These are phyloP conservation scores for Ailuropoda melanoleuca DNA, from an alignment of 2,113 vertebrate genomes.

Conservation along the genomic window DNA sequence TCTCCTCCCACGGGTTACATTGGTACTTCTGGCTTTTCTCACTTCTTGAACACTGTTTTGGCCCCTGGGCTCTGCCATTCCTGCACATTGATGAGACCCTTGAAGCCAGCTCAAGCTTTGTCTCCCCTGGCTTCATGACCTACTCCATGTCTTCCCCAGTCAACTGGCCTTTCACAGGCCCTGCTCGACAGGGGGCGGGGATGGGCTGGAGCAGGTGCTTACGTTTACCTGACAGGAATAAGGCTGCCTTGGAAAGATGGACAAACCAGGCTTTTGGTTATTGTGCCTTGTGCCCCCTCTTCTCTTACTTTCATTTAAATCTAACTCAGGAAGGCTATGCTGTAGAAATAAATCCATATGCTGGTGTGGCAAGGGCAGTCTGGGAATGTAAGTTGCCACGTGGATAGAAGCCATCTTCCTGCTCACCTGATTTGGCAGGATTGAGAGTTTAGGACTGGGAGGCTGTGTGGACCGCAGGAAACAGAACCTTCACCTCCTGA, in stretches of 20 bases:
- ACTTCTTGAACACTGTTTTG: background rate
- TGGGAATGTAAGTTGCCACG: background rate
- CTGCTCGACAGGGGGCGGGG: background rate
- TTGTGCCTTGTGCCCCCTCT: background rate
- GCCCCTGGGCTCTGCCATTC: background rate
- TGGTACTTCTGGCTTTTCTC: background rate
- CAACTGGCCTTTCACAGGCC: background rate
- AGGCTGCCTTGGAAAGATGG: background rate
- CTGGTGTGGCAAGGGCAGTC: background rate
- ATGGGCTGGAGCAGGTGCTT: background rate
- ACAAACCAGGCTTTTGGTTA: background rate
- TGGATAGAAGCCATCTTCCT: background rate
- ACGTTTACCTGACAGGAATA: background rate
- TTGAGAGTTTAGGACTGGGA: background rate
- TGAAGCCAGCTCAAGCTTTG: background rate
- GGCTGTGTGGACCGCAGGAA: background rate
- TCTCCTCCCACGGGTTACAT: background rate
- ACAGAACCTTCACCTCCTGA: background rate
- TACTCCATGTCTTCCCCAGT: background rate
- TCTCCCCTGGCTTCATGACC: background rate
- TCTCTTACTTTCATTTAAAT: background rate
- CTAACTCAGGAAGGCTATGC: background rate
- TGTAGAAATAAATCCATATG: background rate
- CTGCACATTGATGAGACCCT: background rate
- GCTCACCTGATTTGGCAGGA: background rate